A percentile compares a stretch with the other conserved stretches of the same genome.
Conservation (phyloP, 2,797 vertebrate species). For the Chrosomus eos region DNA sequence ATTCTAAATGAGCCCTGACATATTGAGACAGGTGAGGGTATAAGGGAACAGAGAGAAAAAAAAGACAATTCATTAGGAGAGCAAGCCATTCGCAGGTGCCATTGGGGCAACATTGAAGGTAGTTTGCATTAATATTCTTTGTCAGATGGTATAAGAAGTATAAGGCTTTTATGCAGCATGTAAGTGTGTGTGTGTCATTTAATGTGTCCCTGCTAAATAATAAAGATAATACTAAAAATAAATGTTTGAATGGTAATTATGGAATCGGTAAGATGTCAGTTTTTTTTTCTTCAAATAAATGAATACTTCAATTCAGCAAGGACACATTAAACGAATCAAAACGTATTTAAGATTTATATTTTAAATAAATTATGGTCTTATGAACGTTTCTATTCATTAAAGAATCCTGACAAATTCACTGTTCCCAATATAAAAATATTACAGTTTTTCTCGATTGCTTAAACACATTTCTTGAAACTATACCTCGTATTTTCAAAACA, state of each 20-base stretch:
- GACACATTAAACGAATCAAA: neutral
- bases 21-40: conserved; percentile 45
- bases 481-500: too few relatives aligned
- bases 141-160: neutral
- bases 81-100: conserved; percentile 31
- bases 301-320: neutral
- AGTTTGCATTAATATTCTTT: conserved; percentile 23
- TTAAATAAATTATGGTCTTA: neutral
- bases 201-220: neutral
- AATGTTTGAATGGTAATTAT: neutral
- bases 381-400: neutral
- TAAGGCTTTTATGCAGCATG: neutral
- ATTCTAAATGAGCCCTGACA: conserved; percentile 54
- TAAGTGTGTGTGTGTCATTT: too few relatives aligned
- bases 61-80: conserved; percentile 36
- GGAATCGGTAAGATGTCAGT: neutral
- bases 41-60: conserved; percentile 28
- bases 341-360: neutral
- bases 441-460: too few relatives aligned
- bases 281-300: neutral
- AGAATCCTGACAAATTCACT: neutral
- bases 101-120: conserved; percentile 12
- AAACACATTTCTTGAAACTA: too few relatives aligned
- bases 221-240: too few relatives aligned
- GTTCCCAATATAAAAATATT: neutral